Evolutionary conservation across 2,113 vertebrate genomes (phyloP).

Genomic region (Ptilorrhoa leucosticta): DNA sequence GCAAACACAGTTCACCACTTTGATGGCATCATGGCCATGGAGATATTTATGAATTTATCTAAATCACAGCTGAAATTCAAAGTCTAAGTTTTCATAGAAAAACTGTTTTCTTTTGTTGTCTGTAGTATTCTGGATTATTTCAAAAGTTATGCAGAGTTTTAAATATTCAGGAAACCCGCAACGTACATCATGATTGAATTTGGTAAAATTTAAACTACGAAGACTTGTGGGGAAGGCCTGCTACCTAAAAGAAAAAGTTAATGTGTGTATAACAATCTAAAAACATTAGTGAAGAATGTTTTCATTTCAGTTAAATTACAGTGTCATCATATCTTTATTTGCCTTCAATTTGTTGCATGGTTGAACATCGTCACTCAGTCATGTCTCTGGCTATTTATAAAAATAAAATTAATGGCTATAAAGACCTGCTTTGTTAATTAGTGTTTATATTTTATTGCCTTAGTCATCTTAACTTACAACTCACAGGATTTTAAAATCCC

Average conservation of each 20-base stretch:
- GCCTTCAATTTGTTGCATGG: conserved; percentile 52
- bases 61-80: background rate
- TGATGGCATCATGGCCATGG: background rate
- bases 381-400: background rate
- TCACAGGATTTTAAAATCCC: background rate
- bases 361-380: background rate
- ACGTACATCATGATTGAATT: background rate
- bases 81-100: background rate
- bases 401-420: conserved; percentile 16
- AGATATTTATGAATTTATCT: background rate
- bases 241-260: background rate
- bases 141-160: background rate
- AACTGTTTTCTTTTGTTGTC: background rate
- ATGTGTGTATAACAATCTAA: background rate
- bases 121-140: background rate
- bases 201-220: background rate
- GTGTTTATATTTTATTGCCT: background rate
- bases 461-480: background rate
- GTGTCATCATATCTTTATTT: conserved; percentile 41
- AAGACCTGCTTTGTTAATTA: conserved; percentile 23
- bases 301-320: conserved; percentile 23
- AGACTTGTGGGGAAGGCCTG: background rate
- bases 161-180: background rate
- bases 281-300: background rate
- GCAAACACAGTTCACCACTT: background rate